phyloP scores from a whole-genome alignment of 1,140 invertebrate genomes.

The Myzus persicae region DNA sequence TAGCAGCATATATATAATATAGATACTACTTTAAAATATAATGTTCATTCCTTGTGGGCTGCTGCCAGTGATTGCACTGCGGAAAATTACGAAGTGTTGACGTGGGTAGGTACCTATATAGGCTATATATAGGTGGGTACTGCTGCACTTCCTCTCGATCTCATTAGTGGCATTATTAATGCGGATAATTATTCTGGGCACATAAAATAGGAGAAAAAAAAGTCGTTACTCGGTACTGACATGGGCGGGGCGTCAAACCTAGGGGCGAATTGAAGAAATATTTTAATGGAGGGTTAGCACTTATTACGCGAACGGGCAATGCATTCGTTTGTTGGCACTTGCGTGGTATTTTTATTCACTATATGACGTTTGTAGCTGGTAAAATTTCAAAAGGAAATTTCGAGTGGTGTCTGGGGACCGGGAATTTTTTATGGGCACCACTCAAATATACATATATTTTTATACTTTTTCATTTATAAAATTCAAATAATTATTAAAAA shows the following conservation, averaged over 20 bases:
- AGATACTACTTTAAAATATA: not conserved
- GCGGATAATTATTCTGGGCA: slow-evolving; percentile 14
- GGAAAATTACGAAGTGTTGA: not conserved
- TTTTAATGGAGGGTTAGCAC: slow-evolving; percentile 56
- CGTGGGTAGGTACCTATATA: not conserved
- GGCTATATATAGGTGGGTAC: not conserved
- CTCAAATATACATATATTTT: not conserved
- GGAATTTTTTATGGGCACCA: not conserved
- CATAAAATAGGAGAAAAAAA: slow-evolving; percentile 39
- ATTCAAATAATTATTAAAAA: not conserved
- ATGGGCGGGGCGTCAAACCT: slow-evolving; percentile 37
- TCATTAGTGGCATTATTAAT: slow-evolving; percentile 20
- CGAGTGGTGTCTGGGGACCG: not conserved
- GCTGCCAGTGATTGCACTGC: not conserved
- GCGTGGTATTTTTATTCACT: not conserved
- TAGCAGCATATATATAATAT: not conserved
- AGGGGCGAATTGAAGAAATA: slow-evolving; percentile 48
- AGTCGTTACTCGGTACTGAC: slow-evolving; percentile 29
- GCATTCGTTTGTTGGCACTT: slow-evolving; percentile 4
- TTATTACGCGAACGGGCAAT: slow-evolving; percentile 21
- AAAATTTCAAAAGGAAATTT: slow-evolving; percentile 48
- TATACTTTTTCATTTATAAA: not conserved
- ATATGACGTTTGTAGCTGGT: not conserved
- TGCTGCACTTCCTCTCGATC: not conserved
- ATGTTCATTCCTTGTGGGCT: not conserved